Conservation (phyloP, 23 tunicate genomes). For the Trididemnum nubilum region DNA sequence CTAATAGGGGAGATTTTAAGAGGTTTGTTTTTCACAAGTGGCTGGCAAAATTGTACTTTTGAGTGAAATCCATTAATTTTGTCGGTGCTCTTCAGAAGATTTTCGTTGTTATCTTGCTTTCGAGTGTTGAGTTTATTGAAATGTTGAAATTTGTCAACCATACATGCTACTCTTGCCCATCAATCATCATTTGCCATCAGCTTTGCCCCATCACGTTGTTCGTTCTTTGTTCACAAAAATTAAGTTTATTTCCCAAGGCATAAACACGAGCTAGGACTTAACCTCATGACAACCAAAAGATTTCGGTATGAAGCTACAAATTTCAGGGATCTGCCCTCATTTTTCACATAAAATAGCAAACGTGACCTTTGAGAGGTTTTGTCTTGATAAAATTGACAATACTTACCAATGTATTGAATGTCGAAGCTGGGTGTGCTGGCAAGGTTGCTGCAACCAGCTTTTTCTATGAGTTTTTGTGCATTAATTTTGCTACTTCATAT, state of each 20-base stretch:
- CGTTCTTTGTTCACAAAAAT: not conserved
- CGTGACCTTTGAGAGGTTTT: conserved; percentile 35
- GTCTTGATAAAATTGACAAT: too few relatives aligned
- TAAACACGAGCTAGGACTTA: not conserved
- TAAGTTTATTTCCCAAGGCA: conserved; percentile 12
- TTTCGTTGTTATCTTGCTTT: conserved; percentile 15
- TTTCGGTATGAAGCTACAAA: not conserved
- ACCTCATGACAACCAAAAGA: not conserved
- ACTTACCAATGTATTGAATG: conserved; percentile 6
- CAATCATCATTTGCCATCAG: conserved; percentile 38
- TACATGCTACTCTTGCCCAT: conserved; percentile 45
- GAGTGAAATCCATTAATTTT: conserved; percentile 40
- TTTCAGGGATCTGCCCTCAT: not conserved
- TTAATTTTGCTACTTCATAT: too few relatives aligned
- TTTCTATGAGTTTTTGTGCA: too few relatives aligned
- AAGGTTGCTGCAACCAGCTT: conserved; percentile 5
- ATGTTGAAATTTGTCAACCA: conserved; percentile 39
- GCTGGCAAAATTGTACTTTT: conserved; percentile 32
- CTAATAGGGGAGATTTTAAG: conserved; percentile 25
- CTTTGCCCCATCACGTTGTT: conserved; percentile 8
- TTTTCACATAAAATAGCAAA: not conserved
- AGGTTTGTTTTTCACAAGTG: conserved; percentile 13
- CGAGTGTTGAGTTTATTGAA: conserved; percentile 6
- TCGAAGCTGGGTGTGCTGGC: conserved; percentile 16
- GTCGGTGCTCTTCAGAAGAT: conserved; percentile 22